A percentile compares a stretch with the other conserved stretches of the same genome.
Conservation (phyloP, 2,888 invertebrate species). For the Clivina fossor region DNA sequence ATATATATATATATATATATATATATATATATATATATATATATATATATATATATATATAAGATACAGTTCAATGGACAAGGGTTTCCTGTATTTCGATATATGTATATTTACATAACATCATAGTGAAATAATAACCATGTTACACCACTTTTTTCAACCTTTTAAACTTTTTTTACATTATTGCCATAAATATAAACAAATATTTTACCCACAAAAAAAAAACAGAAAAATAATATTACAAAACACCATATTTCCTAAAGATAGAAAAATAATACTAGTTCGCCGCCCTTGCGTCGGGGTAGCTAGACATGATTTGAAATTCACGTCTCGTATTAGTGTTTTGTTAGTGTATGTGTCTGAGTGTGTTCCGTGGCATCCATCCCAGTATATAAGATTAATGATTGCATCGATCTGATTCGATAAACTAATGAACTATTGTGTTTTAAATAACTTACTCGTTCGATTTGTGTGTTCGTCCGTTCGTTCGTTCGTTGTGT, state of each 20-base stretch:
- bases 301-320: too few relatives aligned
- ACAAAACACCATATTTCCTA: neutral
- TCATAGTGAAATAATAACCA: too few relatives aligned
- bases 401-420: slow-evolving; percentile 54
- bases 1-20: too few relatives aligned
- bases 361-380: slow-evolving; percentile 26
- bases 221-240: neutral
- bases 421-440: slow-evolving; percentile 57
- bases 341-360: neutral
- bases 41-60: too few relatives aligned
- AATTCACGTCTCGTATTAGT: too few relatives aligned
- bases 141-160: too few relatives aligned
- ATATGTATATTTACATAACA: too few relatives aligned
- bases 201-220: slow-evolving; percentile 1
- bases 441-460: slow-evolving; percentile 53
- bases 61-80: neutral
- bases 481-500: slow-evolving; percentile 33
- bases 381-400: slow-evolving; percentile 50
- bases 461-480: slow-evolving; percentile 14
- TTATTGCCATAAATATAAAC: too few relatives aligned
- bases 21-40: too few relatives aligned
- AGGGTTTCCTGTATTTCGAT: neutral
- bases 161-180: too few relatives aligned
- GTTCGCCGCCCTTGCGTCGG: too few relatives aligned
- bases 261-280: too few relatives aligned